These are phyloP conservation scores for Danio jaintianensis DNA, from an alignment of 2,797 vertebrate genomes.

Conservation along the genomic window DNA sequence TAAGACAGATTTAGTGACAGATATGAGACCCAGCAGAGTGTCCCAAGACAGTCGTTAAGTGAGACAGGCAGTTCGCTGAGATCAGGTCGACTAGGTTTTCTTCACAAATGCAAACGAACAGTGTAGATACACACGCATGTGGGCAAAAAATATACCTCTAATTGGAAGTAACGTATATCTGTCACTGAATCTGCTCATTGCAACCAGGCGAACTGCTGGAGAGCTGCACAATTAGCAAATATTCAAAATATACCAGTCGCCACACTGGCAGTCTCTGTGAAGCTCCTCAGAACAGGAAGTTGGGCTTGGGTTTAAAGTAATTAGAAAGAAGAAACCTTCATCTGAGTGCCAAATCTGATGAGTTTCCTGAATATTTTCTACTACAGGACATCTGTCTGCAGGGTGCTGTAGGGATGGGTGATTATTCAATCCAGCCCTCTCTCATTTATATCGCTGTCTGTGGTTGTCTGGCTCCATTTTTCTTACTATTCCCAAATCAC, in stretches of 20 bases:
- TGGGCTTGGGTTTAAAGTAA: constrained; percentile 35
- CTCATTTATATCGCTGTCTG: constrained; percentile 47
- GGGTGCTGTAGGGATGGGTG: neutral
- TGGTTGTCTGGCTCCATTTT: constrained; percentile 24
- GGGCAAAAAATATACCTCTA: neutral
- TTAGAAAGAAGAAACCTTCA: constrained; percentile 35
- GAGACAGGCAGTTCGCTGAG: constrained; percentile 30
- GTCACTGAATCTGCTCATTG: neutral
- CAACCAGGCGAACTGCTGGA: neutral
- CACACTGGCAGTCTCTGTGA: constrained; percentile 28
- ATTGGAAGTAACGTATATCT: constrained; percentile 19
- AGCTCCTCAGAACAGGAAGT: constrained; percentile 36
- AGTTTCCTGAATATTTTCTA: constrained; percentile 37
- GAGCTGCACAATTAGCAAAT: constrained; percentile 39
- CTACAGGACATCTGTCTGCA: constrained; percentile 42
- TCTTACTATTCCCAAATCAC: constrained; percentile 21
- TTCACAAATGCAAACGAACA: constrained; percentile 2
- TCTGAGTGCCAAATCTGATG: constrained; percentile 47
- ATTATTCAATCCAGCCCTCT: constrained; percentile 51
- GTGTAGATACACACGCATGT: neutral
- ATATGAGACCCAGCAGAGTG: constrained; percentile 28
- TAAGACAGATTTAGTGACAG: constrained; percentile 22
- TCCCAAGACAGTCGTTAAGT: constrained; percentile 21
- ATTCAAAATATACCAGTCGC: constrained; percentile 13
- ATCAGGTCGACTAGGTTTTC: neutral